A percentile compares a stretch with the other conserved stretches of the same genome.
These are phyloP conservation scores for Leptopilina myrica DNA, from an alignment of 2,888 invertebrate species.

Conservation along the genomic window DNA sequence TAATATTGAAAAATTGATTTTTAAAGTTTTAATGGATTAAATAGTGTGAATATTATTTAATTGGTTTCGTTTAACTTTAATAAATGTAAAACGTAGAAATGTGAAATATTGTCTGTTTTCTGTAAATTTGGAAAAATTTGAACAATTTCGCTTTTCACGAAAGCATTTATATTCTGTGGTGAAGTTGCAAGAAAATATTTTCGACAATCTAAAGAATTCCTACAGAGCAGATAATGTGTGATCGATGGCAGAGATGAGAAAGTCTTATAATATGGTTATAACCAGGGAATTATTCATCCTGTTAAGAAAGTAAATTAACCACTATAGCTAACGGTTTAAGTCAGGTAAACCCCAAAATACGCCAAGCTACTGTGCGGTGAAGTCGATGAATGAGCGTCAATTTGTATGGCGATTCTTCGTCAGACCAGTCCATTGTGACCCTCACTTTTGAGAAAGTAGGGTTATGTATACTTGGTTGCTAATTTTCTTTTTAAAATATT, in stretches of 20 bases:
- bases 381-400: constrained; percentile 66
- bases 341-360: constrained; percentile 32
- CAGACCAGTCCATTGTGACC: constrained; percentile 64
- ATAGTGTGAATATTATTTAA: too few relatives aligned
- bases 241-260: background rate
- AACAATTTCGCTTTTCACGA: too few relatives aligned
- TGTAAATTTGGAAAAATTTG: too few relatives aligned
- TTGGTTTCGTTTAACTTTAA: too few relatives aligned
- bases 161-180: too few relatives aligned
- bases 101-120: too few relatives aligned
- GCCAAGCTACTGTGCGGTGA: constrained; percentile 12
- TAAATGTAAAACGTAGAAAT: too few relatives aligned
- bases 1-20: too few relatives aligned
- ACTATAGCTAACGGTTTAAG: constrained; percentile 18
- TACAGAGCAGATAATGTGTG: too few relatives aligned
- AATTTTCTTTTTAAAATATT: constrained; percentile 51
- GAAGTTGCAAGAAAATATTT: too few relatives aligned
- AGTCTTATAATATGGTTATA: constrained; percentile 24
- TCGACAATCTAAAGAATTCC: too few relatives aligned
- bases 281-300: constrained; percentile 28
- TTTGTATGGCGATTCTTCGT: constrained; percentile 70
- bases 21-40: too few relatives aligned
- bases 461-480: constrained; percentile 59
- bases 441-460: constrained; percentile 59
- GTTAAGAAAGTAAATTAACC: constrained; percentile 38